These are phyloP conservation scores for Ormyrus pomaceus DNA, from an alignment of 2,888 invertebrate genomes.

Conservation along the genomic window DNA sequence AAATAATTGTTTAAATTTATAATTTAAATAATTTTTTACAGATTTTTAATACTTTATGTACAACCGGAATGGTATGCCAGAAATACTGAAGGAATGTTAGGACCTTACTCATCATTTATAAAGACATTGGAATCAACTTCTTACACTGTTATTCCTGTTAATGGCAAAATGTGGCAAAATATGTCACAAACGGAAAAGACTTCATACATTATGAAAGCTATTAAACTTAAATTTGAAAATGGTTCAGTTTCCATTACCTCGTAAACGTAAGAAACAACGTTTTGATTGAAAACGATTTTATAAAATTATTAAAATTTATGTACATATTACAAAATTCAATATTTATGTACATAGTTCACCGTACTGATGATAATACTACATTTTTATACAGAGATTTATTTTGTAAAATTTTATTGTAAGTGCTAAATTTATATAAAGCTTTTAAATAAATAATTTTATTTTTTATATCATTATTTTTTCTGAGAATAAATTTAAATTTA, in stretches of 20 bases:
- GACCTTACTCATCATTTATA: constrained; percentile 77
- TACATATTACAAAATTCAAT: constrained; percentile 16
- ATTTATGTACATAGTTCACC: constrained; percentile 55
- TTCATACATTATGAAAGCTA: constrained; percentile 80
- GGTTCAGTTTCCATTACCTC: constrained; percentile 47
- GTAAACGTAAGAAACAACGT: constrained; percentile 1
- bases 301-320: constrained; percentile 2
- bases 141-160: constrained; percentile 78
- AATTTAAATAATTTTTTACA: constrained; percentile 67
- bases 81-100: constrained; percentile 79
- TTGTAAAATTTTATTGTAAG: constrained; percentile 43
- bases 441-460: constrained; percentile 44
- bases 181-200: constrained; percentile 80
- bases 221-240: constrained; percentile 77
- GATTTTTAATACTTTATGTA: constrained; percentile 79
- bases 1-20: constrained; percentile 10
- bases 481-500: neutral
- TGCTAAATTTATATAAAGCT: constrained; percentile 25
- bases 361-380: constrained; percentile 57
- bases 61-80: constrained; percentile 78
- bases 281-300: constrained; percentile 1
- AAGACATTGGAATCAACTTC: constrained; percentile 78
- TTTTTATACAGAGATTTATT: constrained; percentile 58
- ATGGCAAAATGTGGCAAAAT: constrained; percentile 77
- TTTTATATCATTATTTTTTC: constrained; percentile 30